A percentile compares a stretch with the other conserved stretches of the same genome.
phyloP scores from a whole-genome alignment of 2,113 vertebrate genomes.

The Perca schrenkii region DNA sequence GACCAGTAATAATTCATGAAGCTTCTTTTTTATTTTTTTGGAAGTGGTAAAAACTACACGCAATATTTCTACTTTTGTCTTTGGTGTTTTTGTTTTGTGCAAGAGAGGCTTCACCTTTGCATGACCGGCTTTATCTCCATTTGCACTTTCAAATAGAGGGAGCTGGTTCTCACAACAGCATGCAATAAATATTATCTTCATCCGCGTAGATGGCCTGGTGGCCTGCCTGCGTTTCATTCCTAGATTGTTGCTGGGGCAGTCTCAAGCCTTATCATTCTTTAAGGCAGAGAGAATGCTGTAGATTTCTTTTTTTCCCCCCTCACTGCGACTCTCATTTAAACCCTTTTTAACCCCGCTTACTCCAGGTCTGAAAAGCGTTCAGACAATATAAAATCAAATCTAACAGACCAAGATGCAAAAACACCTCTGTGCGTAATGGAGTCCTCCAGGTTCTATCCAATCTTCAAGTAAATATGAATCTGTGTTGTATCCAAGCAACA shows the following conservation, averaged over 20 bases:
- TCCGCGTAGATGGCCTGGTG: conserved; percentile 6
- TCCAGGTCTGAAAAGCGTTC: not conserved
- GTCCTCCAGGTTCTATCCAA: conserved; percentile 32
- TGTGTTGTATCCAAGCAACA: conserved; percentile 77
- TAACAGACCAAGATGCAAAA: conserved; percentile 10
- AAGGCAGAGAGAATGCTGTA: not conserved
- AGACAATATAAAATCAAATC: conserved; percentile 11
- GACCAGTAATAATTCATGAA: conserved; percentile 56
- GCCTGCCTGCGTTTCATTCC: conserved; percentile 7
- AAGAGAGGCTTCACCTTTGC: conserved; percentile 39
- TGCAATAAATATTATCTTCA: conserved; percentile 26
- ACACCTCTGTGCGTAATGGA: conserved; percentile 33
- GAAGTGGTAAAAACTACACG: conserved; percentile 40
- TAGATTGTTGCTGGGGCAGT: not conserved
- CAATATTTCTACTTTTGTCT: conserved; percentile 15
- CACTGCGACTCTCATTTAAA: conserved; percentile 1
- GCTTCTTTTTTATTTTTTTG: conserved; percentile 3
- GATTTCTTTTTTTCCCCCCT: not conserved
- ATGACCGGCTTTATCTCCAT: conserved; percentile 35
- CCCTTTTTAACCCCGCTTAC: not conserved
- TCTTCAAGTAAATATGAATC: conserved; percentile 42
- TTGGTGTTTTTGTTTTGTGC: conserved; percentile 19
- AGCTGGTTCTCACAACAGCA: conserved; percentile 8
- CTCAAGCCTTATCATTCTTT: not conserved
- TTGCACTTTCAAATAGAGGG: conserved; percentile 29